Percentiles rank a stretch among this genome's conserved stretches.
Evolutionary conservation across 2,888 invertebrate species (phyloP).

Genomic region (Uloborus plumipes): DNA sequence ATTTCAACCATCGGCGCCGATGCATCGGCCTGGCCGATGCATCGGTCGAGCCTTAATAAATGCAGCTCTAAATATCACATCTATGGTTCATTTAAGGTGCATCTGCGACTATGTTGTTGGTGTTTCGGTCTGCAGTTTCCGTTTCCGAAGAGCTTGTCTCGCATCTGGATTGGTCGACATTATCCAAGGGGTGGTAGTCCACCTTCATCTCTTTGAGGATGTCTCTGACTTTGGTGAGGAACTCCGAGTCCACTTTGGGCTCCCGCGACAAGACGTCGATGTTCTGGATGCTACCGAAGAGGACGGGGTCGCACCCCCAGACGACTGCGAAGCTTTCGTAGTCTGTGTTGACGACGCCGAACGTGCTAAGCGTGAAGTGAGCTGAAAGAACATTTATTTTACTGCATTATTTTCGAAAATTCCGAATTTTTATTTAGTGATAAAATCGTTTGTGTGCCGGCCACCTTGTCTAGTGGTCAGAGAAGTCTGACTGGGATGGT

Average conservation of each 20-base stretch:
- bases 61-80: not conserved
- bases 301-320: constrained; percentile 57
- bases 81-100: not conserved
- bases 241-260: not conserved
- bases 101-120: constrained; percentile 45
- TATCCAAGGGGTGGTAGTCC: constrained; percentile 26
- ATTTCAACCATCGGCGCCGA: no score
- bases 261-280: constrained; percentile 30
- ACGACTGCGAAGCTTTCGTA: constrained; percentile 48
- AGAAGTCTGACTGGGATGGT: no score
- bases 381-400: not conserved
- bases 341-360: constrained; percentile 54
- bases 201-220: constrained; percentile 20
- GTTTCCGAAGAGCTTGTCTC: not conserved
- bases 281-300: constrained; percentile 54
- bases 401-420: no score
- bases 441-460: no score
- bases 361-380: constrained; percentile 49
- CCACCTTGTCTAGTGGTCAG: no score
- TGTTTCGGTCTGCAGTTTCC: constrained; percentile 25
- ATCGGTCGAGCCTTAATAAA: no score
- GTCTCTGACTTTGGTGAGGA: constrained; percentile 33
- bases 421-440: no score
- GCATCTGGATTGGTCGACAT: constrained; percentile 46
- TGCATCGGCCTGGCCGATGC: no score